Base-by-base conservation (phyloP, 2,888 invertebrate species). In the Drepanosiphum platanoidis region DNA sequence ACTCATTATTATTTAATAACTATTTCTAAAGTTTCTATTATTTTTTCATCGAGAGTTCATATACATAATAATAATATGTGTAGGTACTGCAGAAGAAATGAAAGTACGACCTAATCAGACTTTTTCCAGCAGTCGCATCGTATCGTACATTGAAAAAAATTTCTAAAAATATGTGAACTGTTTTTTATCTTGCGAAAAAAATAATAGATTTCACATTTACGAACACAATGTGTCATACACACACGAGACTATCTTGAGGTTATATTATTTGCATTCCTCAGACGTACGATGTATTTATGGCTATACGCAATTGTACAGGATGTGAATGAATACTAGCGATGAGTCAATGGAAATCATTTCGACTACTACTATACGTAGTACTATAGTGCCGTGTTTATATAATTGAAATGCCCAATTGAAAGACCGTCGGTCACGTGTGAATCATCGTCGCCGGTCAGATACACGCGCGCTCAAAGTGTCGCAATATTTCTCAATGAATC, bases 291-390 rank as follows among this genome's bases (percentile, higher is more conserved):
- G 30, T 11, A 34, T 30, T 8, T 32, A 42, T 46, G 42, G 32
- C 3, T 9, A 13, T 39, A 46, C 15, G 58, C 1, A 36, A 61
- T 77, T 27, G 58, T 66, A 30, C 78, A 66, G 78, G 64, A 78
- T 78, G 78, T 32, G 66, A 66, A 42, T 61, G 15, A 42, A 42
- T 39, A 66, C 66, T 46, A 27, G 46, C 68, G 79, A 79, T 68
- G 79, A 79, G 66, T 79, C 79, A 79, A 79, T 79, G 66, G 32
- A 79, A 79, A 79, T 79, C 46, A 66, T 79, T 64, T 64, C 36
- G 27, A 30, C 27, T 30, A n/a, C n/a, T n/a, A n/a, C n/a, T n/a
- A 46, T 46, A 13, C 46, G 46, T 1, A 1, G 46, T 46, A 13
- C 18, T 15, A 13, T 46, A 13, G 46, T 46, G 15, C 46, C 13